Evolutionary conservation across 1,140 invertebrate genomes (phyloP).

Genomic region (Zaprionus camerounensis): DNA sequence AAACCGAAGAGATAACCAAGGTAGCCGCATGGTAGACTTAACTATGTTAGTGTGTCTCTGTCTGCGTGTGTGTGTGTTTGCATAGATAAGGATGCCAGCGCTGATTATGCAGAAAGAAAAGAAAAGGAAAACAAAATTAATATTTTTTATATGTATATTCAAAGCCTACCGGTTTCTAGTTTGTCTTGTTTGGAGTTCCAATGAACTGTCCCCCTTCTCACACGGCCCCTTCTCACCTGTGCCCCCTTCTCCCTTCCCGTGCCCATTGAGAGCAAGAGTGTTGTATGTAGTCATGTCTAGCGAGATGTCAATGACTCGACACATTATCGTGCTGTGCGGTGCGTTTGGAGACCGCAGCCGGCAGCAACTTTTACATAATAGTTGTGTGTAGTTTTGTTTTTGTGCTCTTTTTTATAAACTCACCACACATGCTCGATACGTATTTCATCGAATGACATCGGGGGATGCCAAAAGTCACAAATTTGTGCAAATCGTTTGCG

Average conservation of each 20-base stretch:
- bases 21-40: conserved; percentile 15
- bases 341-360: conserved; percentile 29
- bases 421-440: conserved; percentile 15
- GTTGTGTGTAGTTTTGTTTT: neutral
- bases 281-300: conserved; percentile 17
- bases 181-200: conserved; percentile 16
- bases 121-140: conserved; percentile 2
- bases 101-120: conserved; percentile 10
- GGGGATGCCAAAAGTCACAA: conserved; percentile 54
- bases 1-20: neutral
- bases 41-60: neutral
- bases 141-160: neutral
- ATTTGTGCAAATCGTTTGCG: conserved; percentile 86
- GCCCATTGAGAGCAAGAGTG: conserved; percentile 47
- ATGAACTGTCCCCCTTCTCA: neutral
- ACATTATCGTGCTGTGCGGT: conserved; percentile 27
- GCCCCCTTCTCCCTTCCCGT: neutral
- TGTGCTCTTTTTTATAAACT: conserved; percentile 22
- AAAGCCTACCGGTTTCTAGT: conserved; percentile 29
- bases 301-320: conserved; percentile 68
- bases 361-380: conserved; percentile 46
- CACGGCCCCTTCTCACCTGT: neutral
- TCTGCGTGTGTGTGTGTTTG: conserved; percentile 15
- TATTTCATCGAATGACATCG: neutral
- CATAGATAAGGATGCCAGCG: conserved; percentile 32